Evolutionary conservation across 2,113 vertebrate genomes (phyloP).

Genomic region (cat (Felis catus)): F.catus_Fca126_mat1.0 CM031417.1:79040501-79041000

Average conservation of each 20-base stretch:
- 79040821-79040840: conserved; percentile 75
- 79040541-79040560: conserved; percentile 82
- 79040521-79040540: conserved; percentile 75
- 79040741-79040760: conserved; percentile 29
- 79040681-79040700: conserved; percentile 55
- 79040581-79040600: conserved; percentile 80
- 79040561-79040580: conserved; percentile 78
- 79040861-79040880: conserved; percentile 80
- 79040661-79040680: conserved; percentile 64
- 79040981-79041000: conserved; percentile 87
- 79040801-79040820: conserved; percentile 76
- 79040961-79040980: conserved; percentile 84
- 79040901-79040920: conserved; percentile 87
- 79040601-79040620: conserved; percentile 75
- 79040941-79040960: conserved; percentile 84
- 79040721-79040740: conserved; percentile 46
- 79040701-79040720: conserved; percentile 31
- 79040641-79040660: conserved; percentile 72
- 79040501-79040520: conserved; percentile 71
- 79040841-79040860: conserved; percentile 76
- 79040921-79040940: conserved; percentile 86
- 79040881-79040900: conserved; percentile 79
- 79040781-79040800: conserved; percentile 73
- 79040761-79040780: conserved; percentile 77
- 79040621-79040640: conserved; percentile 77